These are phyloP conservation scores for Dendrocopos noguchii DNA, from an alignment of 2,113 vertebrate species.

Conservation along the genomic window DNA sequence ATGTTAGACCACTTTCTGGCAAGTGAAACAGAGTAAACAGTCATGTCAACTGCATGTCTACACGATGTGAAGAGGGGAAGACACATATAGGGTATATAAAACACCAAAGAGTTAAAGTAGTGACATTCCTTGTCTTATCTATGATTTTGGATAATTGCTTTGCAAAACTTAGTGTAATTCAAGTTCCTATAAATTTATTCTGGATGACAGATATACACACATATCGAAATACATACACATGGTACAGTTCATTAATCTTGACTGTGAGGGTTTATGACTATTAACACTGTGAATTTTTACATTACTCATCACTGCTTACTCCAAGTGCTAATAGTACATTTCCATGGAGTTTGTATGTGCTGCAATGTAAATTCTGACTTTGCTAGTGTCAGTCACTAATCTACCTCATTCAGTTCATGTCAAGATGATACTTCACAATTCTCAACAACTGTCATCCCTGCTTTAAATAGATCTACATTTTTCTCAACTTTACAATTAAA, in stretches of 20 bases:
- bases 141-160: slow-evolving; percentile 21
- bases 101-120: background rate
- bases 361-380: slow-evolving; percentile 83
- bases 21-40: background rate
- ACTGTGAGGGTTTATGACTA: slow-evolving; percentile 84
- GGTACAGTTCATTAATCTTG: slow-evolving; percentile 84
- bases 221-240: background rate
- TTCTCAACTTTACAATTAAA: slow-evolving; percentile 70
- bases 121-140: slow-evolving; percentile 32
- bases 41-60: background rate
- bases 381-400: slow-evolving; percentile 84
- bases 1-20: background rate
- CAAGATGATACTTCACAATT: slow-evolving; percentile 83
- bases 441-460: slow-evolving; percentile 83
- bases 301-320: slow-evolving; percentile 86
- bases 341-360: slow-evolving; percentile 80
- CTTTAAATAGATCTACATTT: slow-evolving; percentile 86
- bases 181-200: slow-evolving; percentile 37
- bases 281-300: slow-evolving; percentile 88
- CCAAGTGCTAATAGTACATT: slow-evolving; percentile 73
- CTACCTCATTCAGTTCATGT: slow-evolving; percentile 86
- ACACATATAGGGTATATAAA: background rate
- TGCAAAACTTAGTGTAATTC: slow-evolving; percentile 45
- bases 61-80: background rate
- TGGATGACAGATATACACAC: slow-evolving; percentile 14